Conservation (phyloP, 2,888 invertebrate genomes). For the Nymphalis c-album region DNA sequence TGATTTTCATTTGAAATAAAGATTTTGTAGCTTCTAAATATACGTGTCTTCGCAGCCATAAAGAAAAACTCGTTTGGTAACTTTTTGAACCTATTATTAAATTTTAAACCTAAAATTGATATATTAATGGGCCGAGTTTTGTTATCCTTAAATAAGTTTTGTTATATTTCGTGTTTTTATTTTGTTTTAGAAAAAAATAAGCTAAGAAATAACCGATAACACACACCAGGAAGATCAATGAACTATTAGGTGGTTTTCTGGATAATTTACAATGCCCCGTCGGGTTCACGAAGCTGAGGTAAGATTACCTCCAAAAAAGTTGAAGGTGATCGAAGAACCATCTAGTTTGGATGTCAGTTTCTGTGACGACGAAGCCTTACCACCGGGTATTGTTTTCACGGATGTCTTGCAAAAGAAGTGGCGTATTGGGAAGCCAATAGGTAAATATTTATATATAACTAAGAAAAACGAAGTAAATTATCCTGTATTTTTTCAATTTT, state of each 20-base stretch:
- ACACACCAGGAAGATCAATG: constrained; percentile 34
- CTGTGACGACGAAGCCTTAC: constrained; percentile 74
- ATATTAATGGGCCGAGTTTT: not conserved
- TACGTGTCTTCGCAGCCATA: constrained; percentile 1
- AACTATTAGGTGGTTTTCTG: constrained; percentile 34
- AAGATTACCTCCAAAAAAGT: constrained; percentile 63
- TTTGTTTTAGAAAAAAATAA: constrained; percentile 4
- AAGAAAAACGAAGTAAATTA: too few species aligned
- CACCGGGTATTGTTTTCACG: constrained; percentile 88
- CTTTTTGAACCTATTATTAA: constrained; percentile 22
- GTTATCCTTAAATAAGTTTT: not conserved
- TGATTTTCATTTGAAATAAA: not conserved
- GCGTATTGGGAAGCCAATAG: constrained; percentile 93
- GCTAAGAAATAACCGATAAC: constrained; percentile 1
- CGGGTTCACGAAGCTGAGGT: constrained; percentile 59
- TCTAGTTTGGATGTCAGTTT: constrained; percentile 67
- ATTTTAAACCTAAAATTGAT: not conserved
- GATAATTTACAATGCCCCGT: constrained; percentile 60
- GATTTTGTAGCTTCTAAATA: not conserved
- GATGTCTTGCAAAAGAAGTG: constrained; percentile 92
- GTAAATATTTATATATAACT: constrained; percentile 61
- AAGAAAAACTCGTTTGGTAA: constrained; percentile 38
- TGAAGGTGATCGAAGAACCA: constrained; percentile 51
- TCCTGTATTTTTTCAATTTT: too few species aligned
- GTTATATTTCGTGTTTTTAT: not conserved